Conservation (phyloP, 2,797 vertebrate species). For the Cynodonichthys magdalenae region DNA sequence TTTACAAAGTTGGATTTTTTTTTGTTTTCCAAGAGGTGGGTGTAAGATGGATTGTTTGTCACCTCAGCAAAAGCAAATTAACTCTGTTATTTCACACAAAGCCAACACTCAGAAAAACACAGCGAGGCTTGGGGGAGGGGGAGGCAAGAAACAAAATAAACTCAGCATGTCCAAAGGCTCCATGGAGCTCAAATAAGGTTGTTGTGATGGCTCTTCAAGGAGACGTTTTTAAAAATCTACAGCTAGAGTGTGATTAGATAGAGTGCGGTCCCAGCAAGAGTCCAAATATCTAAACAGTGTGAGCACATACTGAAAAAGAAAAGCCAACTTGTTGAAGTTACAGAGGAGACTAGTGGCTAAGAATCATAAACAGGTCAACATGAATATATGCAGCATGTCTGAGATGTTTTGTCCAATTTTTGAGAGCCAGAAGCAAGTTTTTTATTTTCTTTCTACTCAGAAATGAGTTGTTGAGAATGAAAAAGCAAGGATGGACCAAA, state of each 20-base stretch:
- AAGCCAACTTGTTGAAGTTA: slow-evolving; percentile 8
- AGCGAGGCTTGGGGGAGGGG: slow-evolving; percentile 5
- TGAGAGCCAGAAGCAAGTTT: background rate
- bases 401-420: background rate
- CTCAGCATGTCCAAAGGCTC: slow-evolving; percentile 31
- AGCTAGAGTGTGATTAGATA: slow-evolving; percentile 29
- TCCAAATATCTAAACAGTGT: slow-evolving; percentile 32
- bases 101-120: slow-evolving; percentile 30
- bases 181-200: slow-evolving; percentile 30
- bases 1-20: slow-evolving; percentile 22
- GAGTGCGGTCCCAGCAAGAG: slow-evolving; percentile 15
- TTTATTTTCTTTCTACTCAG: background rate
- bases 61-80: slow-evolving; percentile 66
- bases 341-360: slow-evolving; percentile 9
- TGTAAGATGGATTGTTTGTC: slow-evolving; percentile 52
- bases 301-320: slow-evolving; percentile 22
- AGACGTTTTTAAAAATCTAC: slow-evolving; percentile 27
- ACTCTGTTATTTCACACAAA: slow-evolving; percentile 28
- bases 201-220: slow-evolving; percentile 15
- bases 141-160: slow-evolving; percentile 11
- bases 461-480: background rate
- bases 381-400: background rate
- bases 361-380: slow-evolving; percentile 7
- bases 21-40: background rate
- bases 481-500: no score